Evolutionary conservation across 1,140 invertebrate genomes (phyloP), one percentile per base, ranked within the genome.

Genomic region (Solenopsis invicta): DNA sequence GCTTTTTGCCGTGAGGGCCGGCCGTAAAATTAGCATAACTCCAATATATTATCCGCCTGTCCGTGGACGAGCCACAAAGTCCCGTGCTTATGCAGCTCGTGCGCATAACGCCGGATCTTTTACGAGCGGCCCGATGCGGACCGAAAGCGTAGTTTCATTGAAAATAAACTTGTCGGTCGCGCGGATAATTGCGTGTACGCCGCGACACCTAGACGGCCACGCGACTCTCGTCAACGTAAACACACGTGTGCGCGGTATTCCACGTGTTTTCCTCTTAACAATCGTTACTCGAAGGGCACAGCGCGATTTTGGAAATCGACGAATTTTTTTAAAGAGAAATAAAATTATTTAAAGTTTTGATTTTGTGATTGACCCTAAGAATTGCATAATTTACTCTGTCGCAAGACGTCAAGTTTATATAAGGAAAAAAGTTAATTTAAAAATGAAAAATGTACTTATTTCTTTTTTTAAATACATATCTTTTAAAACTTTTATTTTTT

Each of bases 11-110:
- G 41, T 61, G 62, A 52, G 85, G 80, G 54, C n/a, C 88, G 76
- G 59, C 88, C 89, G 90, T 92, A 92, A 93, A 93, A 93, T 94
- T 94, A 93, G 91, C 93, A 93, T 93, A 94, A 94, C 91, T 92
- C 71, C 86, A 86, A 93, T 92, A 93, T 92, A 92, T 93, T 93
- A 92, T 93, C 88, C 82, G 34, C 62, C 54, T 67, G 75, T 78
- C 80, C 87, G 78, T 56, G 56, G 41, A 61, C 82, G 56, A 82
- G 78, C 75, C 80, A 64, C 89, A 66, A 85, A 80, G 64, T 88
- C 66, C 61, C n/a, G 41, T 59, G 77, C 61, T 86, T 61, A 72
- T 71, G 61, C 78, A 52, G 24, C 62, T 45, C 75, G 71, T 56
- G 66, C 66, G 41, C 16, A 61, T 59, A 75, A 74, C 61, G 24